phyloP scores from a whole-genome alignment of 2,888 invertebrate species.

The Lepidochitona cinerea region DNA sequence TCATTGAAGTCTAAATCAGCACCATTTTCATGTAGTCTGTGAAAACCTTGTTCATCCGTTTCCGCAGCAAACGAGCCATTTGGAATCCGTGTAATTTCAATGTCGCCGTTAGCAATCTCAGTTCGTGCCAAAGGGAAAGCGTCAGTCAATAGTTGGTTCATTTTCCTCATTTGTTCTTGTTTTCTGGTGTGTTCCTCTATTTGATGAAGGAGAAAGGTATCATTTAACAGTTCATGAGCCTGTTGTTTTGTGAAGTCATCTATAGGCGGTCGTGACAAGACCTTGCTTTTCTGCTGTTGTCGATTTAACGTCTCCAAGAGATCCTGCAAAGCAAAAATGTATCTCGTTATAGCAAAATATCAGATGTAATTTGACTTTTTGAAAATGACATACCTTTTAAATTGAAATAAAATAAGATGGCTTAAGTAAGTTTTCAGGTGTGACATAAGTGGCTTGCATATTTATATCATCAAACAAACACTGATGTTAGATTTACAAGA shows the following conservation, averaged over 20 bases:
- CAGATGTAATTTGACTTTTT: not conserved
- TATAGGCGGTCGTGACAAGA: not conserved
- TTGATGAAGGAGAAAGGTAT: not conserved
- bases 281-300: not conserved
- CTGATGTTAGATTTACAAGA: too few species aligned
- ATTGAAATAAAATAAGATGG: not conserved
- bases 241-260: not conserved
- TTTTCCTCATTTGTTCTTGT: not conserved
- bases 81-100: not conserved
- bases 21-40: not conserved
- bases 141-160: not conserved
- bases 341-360: not conserved
- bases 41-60: not conserved
- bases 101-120: not conserved
- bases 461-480: too few species aligned
- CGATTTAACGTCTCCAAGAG: not conserved
- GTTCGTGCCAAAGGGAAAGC: not conserved
- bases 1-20: not conserved
- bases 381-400: not conserved
- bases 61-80: not conserved
- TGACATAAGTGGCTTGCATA: too few species aligned
- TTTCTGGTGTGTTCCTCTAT: not conserved
- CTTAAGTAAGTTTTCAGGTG: too few species aligned
- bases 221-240: not conserved
- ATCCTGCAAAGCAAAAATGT: not conserved